Evolutionary conservation across 2,888 invertebrate species (phyloP).

Genomic region (Pachydiplax longipennis): DNA sequence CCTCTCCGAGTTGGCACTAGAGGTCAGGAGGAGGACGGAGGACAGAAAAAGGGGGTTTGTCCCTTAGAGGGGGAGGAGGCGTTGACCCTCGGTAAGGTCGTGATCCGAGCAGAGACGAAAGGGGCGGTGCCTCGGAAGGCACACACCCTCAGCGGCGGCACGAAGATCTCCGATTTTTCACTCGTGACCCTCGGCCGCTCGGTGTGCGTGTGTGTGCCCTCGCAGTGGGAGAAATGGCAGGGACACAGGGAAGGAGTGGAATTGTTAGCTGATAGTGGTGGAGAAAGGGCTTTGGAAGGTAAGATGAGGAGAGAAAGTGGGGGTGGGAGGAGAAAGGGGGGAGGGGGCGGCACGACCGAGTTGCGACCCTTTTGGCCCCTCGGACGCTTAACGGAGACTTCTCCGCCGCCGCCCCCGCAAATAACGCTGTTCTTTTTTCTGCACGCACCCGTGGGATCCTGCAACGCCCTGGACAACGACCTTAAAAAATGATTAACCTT

Average conservation of each 20-base stretch:
- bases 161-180: slow-evolving; percentile 42
- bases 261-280: background rate
- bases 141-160: background rate
- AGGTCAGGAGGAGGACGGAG: background rate
- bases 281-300: background rate
- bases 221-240: background rate
- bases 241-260: background rate
- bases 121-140: background rate
- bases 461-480: background rate
- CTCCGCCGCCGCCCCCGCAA: background rate
- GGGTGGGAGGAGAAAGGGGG: background rate
- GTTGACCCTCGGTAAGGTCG: background rate
- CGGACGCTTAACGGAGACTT: background rate
- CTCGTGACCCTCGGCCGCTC: slow-evolving; percentile 26
- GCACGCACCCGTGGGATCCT: background rate
- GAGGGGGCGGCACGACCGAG: background rate
- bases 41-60: background rate
- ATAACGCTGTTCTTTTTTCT: background rate
- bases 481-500: background rate
- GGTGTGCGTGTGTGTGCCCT: slow-evolving; percentile 4
- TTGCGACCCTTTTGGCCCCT: background rate
- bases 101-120: slow-evolving; percentile 13
- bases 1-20: too few relatives aligned
- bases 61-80: background rate
- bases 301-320: background rate